Percentiles rank a stretch among this genome's conserved stretches.
Conservation (phyloP, 2,797 vertebrate species). For the Enteromius treurensis region DNA sequence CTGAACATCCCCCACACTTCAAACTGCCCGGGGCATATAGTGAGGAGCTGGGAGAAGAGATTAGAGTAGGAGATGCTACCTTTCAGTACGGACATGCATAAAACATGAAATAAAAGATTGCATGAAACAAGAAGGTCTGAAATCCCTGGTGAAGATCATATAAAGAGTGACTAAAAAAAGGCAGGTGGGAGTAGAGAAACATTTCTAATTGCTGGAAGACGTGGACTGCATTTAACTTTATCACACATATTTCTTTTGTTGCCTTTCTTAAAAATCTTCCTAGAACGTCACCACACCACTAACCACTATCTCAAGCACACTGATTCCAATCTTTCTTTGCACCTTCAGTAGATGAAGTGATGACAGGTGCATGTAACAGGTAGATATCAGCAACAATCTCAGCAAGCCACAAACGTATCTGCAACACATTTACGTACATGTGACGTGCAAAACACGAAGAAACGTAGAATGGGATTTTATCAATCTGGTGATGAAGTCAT, state of each 20-base stretch:
- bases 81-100: slow-evolving; percentile 29
- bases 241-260: not conserved
- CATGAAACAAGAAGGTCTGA: slow-evolving; percentile 6
- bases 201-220: not conserved
- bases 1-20: slow-evolving; percentile 15
- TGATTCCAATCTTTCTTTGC: not conserved
- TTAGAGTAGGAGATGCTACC: not conserved
- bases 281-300: not conserved
- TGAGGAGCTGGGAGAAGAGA: not conserved
- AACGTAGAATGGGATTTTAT: not conserved
- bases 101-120: slow-evolving; percentile 25
- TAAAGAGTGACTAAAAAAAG: not conserved
- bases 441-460: not conserved
- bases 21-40: not conserved
- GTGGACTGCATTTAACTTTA: not conserved
- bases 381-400: slow-evolving; percentile 2
- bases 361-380: not conserved
- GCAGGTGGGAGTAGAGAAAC: not conserved
- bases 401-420: not conserved
- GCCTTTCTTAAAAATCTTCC: not conserved
- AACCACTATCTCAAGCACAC: not conserved
- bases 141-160: not conserved
- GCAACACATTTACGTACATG: not conserved
- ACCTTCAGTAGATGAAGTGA: not conserved
- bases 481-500: not conserved